These are phyloP conservation scores for Volucella inanis DNA, from an alignment of 2,888 invertebrate species.

Conservation along the genomic window DNA sequence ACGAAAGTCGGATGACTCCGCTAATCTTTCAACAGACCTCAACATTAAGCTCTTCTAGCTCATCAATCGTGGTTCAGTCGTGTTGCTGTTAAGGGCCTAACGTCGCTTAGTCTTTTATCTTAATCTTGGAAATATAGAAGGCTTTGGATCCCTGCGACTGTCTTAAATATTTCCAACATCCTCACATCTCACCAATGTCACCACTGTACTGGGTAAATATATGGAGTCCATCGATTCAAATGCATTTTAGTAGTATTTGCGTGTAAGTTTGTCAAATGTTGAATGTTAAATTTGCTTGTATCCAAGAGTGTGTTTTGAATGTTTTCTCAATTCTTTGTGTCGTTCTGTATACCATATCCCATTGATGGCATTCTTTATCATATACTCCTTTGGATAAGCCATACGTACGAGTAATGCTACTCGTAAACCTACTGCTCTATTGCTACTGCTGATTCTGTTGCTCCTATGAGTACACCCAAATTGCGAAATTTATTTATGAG, in stretches of 20 bases:
- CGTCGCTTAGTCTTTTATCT: too few relatives aligned
- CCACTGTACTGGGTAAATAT: constrained; percentile 18
- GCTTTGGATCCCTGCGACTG: too few relatives aligned
- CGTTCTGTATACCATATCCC: constrained; percentile 29
- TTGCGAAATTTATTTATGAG: constrained; percentile 73
- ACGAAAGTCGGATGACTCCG: too few relatives aligned
- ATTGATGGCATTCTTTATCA: constrained; percentile 62
- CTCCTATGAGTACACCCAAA: constrained; percentile 48
- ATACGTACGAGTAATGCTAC: constrained; percentile 14
- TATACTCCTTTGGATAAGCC: constrained; percentile 52
- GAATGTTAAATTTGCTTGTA: constrained; percentile 30
- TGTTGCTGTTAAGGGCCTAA: too few relatives aligned
- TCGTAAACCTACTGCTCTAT: background rate
- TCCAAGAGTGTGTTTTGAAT: constrained; percentile 39
- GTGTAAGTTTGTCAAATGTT: constrained; percentile 26
- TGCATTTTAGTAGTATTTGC: constrained; percentile 48
- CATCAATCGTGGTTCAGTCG: too few relatives aligned
- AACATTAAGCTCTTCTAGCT: too few relatives aligned
- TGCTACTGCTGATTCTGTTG: constrained; percentile 41
- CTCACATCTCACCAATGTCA: background rate
- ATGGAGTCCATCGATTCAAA: background rate
- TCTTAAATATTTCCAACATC: background rate
- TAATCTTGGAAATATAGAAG: too few relatives aligned
- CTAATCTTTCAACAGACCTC: too few relatives aligned
- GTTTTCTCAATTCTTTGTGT: constrained; percentile 27